These are phyloP conservation scores for Lycaon pictus DNA, from an alignment of 2,113 vertebrate genomes.

Conservation along the genomic window DNA sequence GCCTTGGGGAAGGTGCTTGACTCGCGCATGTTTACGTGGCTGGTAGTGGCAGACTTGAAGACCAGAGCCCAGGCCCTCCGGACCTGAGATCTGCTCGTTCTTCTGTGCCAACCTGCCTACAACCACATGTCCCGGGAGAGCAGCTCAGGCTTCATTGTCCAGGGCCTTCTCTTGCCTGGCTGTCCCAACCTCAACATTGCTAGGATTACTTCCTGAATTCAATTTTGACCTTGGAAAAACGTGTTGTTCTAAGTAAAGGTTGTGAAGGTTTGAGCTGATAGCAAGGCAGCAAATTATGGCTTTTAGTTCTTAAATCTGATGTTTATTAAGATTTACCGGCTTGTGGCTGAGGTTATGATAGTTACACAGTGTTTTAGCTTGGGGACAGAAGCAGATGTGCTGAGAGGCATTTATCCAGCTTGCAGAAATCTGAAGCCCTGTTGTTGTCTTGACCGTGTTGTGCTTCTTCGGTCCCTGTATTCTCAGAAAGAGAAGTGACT, in stretches of 20 bases:
- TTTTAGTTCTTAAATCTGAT: constrained; percentile 52
- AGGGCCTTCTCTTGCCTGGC: not conserved
- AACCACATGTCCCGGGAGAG: not conserved
- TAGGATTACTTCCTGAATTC: not conserved
- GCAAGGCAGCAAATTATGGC: not conserved
- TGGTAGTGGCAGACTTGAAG: not conserved
- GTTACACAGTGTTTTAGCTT: not conserved
- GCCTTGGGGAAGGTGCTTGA: not conserved
- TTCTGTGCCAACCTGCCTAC: not conserved
- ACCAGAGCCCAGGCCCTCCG: not conserved
- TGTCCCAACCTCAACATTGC: not conserved
- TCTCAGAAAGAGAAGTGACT: not conserved
- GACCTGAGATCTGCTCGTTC: not conserved
- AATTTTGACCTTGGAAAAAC: constrained; percentile 20
- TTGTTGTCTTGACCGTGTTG: not conserved
- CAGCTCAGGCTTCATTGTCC: not conserved
- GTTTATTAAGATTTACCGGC: not conserved
- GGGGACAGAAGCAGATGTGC: not conserved
- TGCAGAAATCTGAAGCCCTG: not conserved
- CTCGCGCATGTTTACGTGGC: not conserved
- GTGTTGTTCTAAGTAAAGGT: constrained; percentile 52
- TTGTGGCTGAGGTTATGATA: not conserved
- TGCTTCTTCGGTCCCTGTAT: not conserved
- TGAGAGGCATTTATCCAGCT: not conserved
- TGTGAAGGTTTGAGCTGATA: not conserved